Percentiles rank a stretch among this genome's conserved stretches.
Evolutionary conservation across 2,113 vertebrate genomes (phyloP).

Genomic region (Osmerus mordax): DNA sequence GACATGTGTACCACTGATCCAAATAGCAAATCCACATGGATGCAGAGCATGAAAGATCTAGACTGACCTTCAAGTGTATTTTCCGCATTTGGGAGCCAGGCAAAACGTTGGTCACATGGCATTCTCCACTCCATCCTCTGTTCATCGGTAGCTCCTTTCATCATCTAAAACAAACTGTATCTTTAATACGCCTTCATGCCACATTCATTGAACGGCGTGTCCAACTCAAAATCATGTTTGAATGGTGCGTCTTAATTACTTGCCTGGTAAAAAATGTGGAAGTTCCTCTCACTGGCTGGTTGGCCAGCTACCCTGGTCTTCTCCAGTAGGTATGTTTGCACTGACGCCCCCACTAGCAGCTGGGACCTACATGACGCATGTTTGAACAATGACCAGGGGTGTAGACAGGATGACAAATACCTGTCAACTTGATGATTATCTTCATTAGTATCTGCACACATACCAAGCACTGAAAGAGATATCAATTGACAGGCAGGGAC

Average conservation of each 20-base stretch:
- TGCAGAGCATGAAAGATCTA: background rate
- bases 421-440: background rate
- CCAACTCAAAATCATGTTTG: no score
- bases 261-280: constrained; percentile 98
- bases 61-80: constrained; percentile 79
- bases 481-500: background rate
- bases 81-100: constrained; percentile 89
- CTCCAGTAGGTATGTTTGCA: constrained; percentile 94
- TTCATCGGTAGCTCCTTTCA: constrained; percentile 80
- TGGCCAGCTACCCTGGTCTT: constrained; percentile 91
- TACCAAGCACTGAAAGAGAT: background rate
- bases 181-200: background rate
- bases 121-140: constrained; percentile 87
- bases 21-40: background rate
- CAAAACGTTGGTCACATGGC: constrained; percentile 69
- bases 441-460: background rate
- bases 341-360: constrained; percentile 85
- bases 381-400: background rate
- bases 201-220: no score
- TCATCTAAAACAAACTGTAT: constrained; percentile 72
- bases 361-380: constrained; percentile 72
- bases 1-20: background rate
- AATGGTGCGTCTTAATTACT: background rate
- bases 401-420: background rate
- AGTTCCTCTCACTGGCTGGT: constrained; percentile 87